Base-by-base conservation (phyloP, 2,888 invertebrate genomes). In the Byasa hedistus region DNA sequence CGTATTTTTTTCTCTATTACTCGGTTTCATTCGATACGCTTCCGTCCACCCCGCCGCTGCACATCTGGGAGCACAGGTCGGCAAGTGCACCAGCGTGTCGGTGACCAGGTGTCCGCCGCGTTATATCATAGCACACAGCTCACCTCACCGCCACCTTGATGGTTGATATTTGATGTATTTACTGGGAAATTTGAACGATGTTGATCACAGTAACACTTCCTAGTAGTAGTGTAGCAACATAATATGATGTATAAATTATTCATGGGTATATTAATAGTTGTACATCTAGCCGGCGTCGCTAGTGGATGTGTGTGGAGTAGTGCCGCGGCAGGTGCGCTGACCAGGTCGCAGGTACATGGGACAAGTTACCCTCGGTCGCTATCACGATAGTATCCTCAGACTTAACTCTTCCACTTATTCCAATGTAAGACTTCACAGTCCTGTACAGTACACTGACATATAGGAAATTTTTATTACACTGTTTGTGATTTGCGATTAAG, bases 311-410 rank as follows among this genome's bases (percentile, higher is more conserved):
- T 57, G 65, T 15, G 44, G 61, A 15, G 57, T 52, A 57, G 57
- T 27, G 44, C 48, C 39, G 24, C 39, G 57, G 62, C 68, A 66
- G 68, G 68, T 68, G 69, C 57, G 55, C 36, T n/a, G 27, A 21
- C 15, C 27, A 17, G 15, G 17, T n/a, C 5, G 23, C 66, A 64
- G 69, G 61, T 57, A 55, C 36, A 52, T 23, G 56, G 24, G 5
- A 23, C 22, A 21, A 57, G 36, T 36, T 58, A n/a, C 32, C 32
- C 32, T 32, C 32, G 32, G 32, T 10, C 32, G 8, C 10, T 32
- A 32, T 32, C 32, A 32, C 32, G 1, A 32, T 10, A 32, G 32
- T 32, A 32, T 10, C 32, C 32, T 32, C 10, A 32, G 32, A 32
- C 10, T 7, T 10, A 10, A 10, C 32, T 32, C 32, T 1, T 32